Percentiles rank a stretch among this genome's conserved stretches.
Evolutionary conservation across 2,113 vertebrate genomes (phyloP).

Genomic region (Crypturellus undulatus): DNA sequence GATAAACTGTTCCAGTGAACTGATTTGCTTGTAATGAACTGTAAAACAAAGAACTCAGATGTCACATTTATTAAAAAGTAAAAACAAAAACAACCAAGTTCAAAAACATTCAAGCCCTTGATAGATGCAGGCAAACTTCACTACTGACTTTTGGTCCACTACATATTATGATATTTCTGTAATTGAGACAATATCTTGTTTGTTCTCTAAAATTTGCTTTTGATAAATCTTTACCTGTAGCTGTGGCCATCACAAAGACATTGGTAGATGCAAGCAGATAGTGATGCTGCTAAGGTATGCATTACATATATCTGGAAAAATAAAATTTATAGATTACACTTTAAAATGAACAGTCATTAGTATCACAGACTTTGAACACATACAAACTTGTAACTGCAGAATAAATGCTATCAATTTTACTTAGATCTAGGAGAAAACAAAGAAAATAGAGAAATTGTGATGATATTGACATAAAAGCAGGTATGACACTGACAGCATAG

Average conservation of each 20-base stretch:
- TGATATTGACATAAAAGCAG: not conserved
- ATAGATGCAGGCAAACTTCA: not conserved
- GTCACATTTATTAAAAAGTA: not conserved
- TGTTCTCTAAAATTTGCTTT: not conserved
- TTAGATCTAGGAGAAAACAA: not conserved
- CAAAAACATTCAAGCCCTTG: not conserved
- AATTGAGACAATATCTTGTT: not conserved
- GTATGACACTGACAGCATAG: not conserved
- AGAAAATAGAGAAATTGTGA: not conserved
- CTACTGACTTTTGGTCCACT: not conserved
- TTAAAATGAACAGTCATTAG: not conserved
- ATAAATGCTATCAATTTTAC: not conserved
- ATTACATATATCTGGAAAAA: constrained; percentile 91
- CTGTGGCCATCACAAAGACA: constrained; percentile 95
- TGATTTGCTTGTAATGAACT: constrained; percentile 91
- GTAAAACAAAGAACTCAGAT: not conserved
- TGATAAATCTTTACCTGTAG: constrained; percentile 84
- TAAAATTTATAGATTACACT: not conserved
- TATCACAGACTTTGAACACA: not conserved
- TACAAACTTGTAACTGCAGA: not conserved
- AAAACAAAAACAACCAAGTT: not conserved
- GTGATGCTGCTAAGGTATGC: constrained; percentile 94
- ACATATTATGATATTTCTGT: not conserved
- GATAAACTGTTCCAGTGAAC: constrained; percentile 95
- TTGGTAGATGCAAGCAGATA: constrained; percentile 98